A percentile compares a stretch with the other conserved stretches of the same genome.
phyloP scores from a whole-genome alignment of 2,113 vertebrate species.

The Corythaeola cristata region DNA sequence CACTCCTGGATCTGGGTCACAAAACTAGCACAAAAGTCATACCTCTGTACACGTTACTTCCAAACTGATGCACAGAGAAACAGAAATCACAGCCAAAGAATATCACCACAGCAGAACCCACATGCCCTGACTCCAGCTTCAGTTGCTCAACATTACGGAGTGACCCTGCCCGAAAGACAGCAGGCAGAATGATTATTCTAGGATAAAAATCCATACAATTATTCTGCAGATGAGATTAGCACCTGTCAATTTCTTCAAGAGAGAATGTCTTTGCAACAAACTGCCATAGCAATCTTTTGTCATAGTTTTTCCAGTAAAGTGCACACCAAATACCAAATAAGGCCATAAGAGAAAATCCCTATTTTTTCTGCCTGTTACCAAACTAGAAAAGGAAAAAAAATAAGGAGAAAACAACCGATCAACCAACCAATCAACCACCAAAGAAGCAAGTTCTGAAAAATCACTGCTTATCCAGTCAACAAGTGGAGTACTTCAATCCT shows the following conservation, averaged over 20 bases:
- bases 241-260: not conserved
- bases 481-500: not conserved
- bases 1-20: not conserved
- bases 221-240: not conserved
- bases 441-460: not conserved
- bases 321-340: not conserved
- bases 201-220: not conserved
- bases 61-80: not conserved
- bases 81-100: not conserved
- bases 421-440: not conserved
- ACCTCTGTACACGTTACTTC: not conserved
- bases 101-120: not conserved
- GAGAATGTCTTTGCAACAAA: not conserved
- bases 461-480: not conserved
- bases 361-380: not conserved
- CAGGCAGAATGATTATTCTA: not conserved
- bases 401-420: not conserved
- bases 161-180: not conserved
- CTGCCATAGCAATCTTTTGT: not conserved
- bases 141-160: not conserved
- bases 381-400: not conserved
- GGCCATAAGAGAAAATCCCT: not conserved
- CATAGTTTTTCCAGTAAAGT: not conserved
- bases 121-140: not conserved
- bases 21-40: not conserved